Conservation (phyloP, 2,113 vertebrate species). For the Sturnus vulgaris region DNA sequence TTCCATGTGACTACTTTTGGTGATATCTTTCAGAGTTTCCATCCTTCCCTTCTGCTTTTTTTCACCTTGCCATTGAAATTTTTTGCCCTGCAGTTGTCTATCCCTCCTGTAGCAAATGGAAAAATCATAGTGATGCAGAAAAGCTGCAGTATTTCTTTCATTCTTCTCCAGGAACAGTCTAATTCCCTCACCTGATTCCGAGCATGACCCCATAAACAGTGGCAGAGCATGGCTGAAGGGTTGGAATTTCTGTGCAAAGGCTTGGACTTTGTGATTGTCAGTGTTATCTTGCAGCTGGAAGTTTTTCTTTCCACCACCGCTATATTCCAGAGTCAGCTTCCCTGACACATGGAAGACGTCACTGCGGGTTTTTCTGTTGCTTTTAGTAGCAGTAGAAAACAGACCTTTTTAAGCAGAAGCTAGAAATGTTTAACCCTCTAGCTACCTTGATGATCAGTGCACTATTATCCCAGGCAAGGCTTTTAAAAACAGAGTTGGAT, state of each 20-base stretch:
- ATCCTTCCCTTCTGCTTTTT: neutral
- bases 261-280: neutral
- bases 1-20: neutral
- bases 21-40: neutral
- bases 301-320: neutral
- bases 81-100: neutral
- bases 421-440: neutral
- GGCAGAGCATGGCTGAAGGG: neutral
- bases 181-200: neutral
- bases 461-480: neutral
- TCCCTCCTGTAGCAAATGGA: neutral
- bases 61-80: neutral
- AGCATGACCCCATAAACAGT: neutral
- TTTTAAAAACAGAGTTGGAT: neutral
- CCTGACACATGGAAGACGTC: neutral
- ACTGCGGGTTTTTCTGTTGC: neutral
- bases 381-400: neutral
- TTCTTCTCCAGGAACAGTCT: neutral
- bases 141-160: neutral
- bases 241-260: accelerated
- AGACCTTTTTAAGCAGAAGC: neutral
- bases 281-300: neutral
- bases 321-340: neutral
- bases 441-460: neutral
- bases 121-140: neutral